Evolutionary conservation across 2,888 invertebrate genomes (phyloP).

Genomic region (Cistogaster globosa): DNA sequence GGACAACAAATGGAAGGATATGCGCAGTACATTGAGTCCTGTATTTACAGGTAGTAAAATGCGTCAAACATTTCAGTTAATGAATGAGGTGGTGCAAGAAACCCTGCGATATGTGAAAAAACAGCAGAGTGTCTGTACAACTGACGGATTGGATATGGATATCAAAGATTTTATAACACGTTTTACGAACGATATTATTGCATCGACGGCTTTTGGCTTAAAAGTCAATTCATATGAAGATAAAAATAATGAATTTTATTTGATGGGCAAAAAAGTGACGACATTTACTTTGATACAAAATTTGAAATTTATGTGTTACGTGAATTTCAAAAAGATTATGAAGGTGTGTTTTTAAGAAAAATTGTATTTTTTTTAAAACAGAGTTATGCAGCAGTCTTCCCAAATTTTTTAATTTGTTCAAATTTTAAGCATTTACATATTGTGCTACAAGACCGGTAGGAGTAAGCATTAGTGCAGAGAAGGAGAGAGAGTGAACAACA

Average conservation of each 20-base stretch:
- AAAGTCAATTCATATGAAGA: conserved; percentile 84
- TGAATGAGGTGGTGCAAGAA: conserved; percentile 80
- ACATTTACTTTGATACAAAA: conserved; percentile 78
- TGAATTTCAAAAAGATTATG: conserved; percentile 72
- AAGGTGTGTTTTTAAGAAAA: conserved; percentile 73
- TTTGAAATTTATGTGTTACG: conserved; percentile 75
- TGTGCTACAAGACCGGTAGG: no score
- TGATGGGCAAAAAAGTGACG: conserved; percentile 83
- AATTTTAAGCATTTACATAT: no score
- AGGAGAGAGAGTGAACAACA: no score
- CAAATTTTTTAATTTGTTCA: no score
- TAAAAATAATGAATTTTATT: conserved; percentile 84
- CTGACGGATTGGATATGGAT: conserved; percentile 77
- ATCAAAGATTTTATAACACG: conserved; percentile 81
- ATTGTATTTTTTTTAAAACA: no score
- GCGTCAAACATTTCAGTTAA: conserved; percentile 82
- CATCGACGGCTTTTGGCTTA: conserved; percentile 83
- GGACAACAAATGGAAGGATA: conserved; percentile 82
- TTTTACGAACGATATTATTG: conserved; percentile 83
- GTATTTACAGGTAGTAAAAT: conserved; percentile 84
- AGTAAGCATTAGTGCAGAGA: no score
- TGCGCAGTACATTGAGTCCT: conserved; percentile 83
- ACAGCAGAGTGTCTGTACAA: conserved; percentile 45
- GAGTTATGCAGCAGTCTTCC: no score
- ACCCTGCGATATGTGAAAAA: conserved; percentile 74